Evolutionary conservation across 2,113 vertebrate genomes (phyloP), one percentile per base, ranked within the genome.

Genomic region (Pampusana beccarii): DNA sequence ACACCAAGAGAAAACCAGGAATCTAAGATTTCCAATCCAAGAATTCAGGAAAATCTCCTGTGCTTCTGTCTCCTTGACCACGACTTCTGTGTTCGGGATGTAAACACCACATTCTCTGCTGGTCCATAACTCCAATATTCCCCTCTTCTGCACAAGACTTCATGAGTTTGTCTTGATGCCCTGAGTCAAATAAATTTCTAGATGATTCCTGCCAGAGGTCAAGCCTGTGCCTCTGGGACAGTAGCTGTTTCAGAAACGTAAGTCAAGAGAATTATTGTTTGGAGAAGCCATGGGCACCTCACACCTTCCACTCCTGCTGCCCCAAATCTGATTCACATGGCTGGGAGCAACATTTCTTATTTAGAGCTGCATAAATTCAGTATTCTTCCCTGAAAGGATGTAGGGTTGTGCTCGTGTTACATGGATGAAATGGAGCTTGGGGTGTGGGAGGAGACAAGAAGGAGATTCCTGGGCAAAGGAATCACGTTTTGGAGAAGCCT

Each of bases 401-500:
- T 9, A 38, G 62, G 44, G 14, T 8, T 38, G 16, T 67, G 50
- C 54, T 71, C 46, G 5, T 28, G 3, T 5, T 13, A 29, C 0
- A 0, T 16, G 25, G 50, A 20, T 53, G 38, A 82, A 74, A 12
- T 5, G 46, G 56, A 88, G 21, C 64, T 28, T 71, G 38, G 31
- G 42, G 5, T 2, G 13, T 19, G 10, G 25, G 18, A 10, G 6
- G 7, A 69, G 7, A 26, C 16, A 36, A 88, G 58, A 8, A 69
- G 29, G 58, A 89, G 61, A 38, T 46, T 33, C 10, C 34, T 46
- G 42, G 29, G 53, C 57, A 79, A 36, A 94, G 34, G 65, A 78
- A 20, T 31, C 10, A 1, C 4, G 10, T 24, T 60, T 9, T 67
- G 38, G 42, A 38, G 56, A 31, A 78, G n/a, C 1, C 1, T 2